Evolutionary conservation across 2,797 vertebrate species (phyloP).

Genomic region (Megalops cyprinoides): DNA sequence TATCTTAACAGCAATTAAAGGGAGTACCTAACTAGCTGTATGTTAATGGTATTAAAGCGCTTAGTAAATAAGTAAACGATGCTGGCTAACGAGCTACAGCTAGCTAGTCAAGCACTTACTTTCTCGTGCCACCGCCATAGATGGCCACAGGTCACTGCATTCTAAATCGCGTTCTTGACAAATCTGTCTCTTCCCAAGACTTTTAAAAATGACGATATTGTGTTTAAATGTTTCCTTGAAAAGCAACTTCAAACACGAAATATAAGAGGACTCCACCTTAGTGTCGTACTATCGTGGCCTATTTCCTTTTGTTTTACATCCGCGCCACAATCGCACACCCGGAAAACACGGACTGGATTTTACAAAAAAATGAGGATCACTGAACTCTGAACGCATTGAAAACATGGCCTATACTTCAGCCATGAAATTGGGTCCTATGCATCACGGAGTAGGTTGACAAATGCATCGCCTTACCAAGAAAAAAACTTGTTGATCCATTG

Average conservation of each 20-base stretch:
- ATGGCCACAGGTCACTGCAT: neutral
- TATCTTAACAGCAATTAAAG: too few species aligned
- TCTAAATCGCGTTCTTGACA: slow-evolving; percentile 2
- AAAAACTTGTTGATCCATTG: too few species aligned
- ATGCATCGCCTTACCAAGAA: too few species aligned
- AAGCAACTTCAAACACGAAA: neutral
- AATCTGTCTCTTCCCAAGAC: neutral
- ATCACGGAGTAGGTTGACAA: too few species aligned
- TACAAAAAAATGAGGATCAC: neutral
- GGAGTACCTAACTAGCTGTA: neutral
- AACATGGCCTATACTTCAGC: neutral
- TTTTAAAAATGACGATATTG: neutral
- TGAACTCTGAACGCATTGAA: neutral
- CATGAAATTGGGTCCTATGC: too few species aligned
- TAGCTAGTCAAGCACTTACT: slow-evolving; percentile 8
- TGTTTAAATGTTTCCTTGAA: neutral
- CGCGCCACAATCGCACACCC: slow-evolving; percentile 41
- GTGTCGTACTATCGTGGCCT: slow-evolving; percentile 15
- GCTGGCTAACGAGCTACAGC: neutral
- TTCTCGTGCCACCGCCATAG: slow-evolving; percentile 21
- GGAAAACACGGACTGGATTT: slow-evolving; percentile 12
- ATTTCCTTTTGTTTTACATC: slow-evolving; percentile 49
- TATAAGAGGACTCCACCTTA: neutral
- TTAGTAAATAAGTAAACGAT: neutral
- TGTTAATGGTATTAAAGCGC: neutral